Percentiles rank a stretch among this genome's conserved stretches.
phyloP scores from a whole-genome alignment of 2,888 invertebrate species.

The Hypomecis punctinalis region DNA sequence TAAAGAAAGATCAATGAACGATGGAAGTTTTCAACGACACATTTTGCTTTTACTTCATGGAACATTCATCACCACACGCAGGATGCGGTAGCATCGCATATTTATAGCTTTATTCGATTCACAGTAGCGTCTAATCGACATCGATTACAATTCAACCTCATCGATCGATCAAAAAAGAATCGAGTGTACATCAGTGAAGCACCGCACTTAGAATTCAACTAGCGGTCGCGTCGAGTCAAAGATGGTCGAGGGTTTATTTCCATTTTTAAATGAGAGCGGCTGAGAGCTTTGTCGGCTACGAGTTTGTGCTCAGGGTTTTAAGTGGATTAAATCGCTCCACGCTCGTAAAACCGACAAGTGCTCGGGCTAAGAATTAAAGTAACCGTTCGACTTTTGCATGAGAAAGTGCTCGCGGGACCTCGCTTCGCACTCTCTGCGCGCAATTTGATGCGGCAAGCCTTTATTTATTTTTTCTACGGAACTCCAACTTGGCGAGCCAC shows the following conservation, averaged over 20 bases:
- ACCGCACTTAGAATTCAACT: slow-evolving; percentile 80
- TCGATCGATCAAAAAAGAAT: slow-evolving; percentile 66
- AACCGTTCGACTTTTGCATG: slow-evolving; percentile 85
- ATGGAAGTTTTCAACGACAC: background rate
- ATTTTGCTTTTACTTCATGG: slow-evolving; percentile 12
- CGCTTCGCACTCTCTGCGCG: slow-evolving; percentile 72
- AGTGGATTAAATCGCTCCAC: slow-evolving; percentile 85
- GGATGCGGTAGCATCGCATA: slow-evolving; percentile 16
- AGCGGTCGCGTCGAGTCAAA: slow-evolving; percentile 80
- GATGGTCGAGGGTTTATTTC: slow-evolving; percentile 84
- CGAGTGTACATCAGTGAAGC: slow-evolving; percentile 69
- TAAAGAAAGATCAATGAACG: slow-evolving; percentile 9
- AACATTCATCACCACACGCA: slow-evolving; percentile 13
- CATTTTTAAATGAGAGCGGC: slow-evolving; percentile 85
- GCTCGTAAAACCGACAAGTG: slow-evolving; percentile 85
- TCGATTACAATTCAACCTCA: slow-evolving; percentile 44
- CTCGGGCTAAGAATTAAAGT: slow-evolving; percentile 83
- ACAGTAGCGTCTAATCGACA: slow-evolving; percentile 31
- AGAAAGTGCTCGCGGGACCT: slow-evolving; percentile 79
- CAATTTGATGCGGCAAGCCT: slow-evolving; percentile 67
- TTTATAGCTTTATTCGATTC: slow-evolving; percentile 21
- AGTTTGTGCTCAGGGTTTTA: slow-evolving; percentile 85
- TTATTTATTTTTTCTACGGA: slow-evolving; percentile 73
- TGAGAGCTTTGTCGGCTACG: slow-evolving; percentile 84
- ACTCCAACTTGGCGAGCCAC: slow-evolving; percentile 62